Conservation (phyloP, 2,797 vertebrate species). For the Rachycentron canadum region DNA sequence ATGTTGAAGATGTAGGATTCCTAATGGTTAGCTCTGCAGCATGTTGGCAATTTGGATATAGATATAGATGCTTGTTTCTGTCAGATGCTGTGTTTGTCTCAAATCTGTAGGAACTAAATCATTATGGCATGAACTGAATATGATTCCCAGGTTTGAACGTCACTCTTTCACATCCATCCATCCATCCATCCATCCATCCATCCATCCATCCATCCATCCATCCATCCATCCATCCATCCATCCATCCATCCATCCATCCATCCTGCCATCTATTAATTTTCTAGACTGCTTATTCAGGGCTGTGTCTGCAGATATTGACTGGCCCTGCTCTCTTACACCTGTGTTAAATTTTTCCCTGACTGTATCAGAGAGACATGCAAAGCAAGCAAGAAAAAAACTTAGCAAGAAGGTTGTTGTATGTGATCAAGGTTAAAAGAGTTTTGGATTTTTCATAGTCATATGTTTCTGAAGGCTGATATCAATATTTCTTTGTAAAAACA, state of each 20-base stretch:
- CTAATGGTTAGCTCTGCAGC: constrained; percentile 33
- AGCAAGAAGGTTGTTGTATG: constrained; percentile 9
- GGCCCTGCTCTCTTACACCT: neutral
- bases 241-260: neutral
- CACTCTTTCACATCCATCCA: neutral
- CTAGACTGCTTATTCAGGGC: neutral
- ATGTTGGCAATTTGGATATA: constrained; percentile 36
- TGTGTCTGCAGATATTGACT: constrained; percentile 11
- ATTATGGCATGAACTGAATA: constrained; percentile 6
- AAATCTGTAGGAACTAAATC: constrained; percentile 18
- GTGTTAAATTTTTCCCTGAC: constrained; percentile 19
- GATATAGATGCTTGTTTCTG: constrained; percentile 47
- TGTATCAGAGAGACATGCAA: constrained; percentile 6
- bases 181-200: neutral
- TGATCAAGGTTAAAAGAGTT: neutral
- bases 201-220: neutral
- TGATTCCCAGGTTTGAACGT: constrained; percentile 8
- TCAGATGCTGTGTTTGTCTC: constrained; percentile 37
- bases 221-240: neutral
- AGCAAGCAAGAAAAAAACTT: constrained; percentile 12
- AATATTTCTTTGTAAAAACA: constrained; percentile 32
- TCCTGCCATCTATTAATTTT: no score
- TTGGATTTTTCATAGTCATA: constrained; percentile 4
- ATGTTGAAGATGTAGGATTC: constrained; percentile 39
- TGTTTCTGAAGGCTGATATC: constrained; percentile 8